phyloP scores from a whole-genome alignment of 2,888 invertebrate genomes.

The Minunthozetes semirufus region DNA sequence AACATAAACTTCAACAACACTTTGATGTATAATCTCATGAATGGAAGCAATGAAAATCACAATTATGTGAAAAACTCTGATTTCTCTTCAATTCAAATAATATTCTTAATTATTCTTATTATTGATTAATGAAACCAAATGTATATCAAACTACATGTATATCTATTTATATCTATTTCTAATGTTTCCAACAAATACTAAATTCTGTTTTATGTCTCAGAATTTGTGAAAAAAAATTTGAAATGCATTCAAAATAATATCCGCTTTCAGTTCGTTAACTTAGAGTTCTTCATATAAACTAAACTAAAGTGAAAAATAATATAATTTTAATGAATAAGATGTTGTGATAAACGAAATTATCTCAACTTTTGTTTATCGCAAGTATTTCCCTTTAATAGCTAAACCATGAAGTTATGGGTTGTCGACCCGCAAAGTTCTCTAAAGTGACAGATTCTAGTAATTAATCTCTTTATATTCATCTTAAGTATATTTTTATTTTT shows the following conservation, averaged over 20 bases:
- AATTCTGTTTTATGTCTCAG: no score
- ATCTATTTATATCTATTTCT: no score
- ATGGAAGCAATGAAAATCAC: not conserved
- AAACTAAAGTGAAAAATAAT: not conserved
- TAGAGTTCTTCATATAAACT: no score
- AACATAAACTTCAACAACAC: constrained; percentile 2
- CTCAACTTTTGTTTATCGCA: not conserved
- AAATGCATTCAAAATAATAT: no score
- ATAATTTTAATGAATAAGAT: not conserved
- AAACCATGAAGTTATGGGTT: constrained; percentile 30
- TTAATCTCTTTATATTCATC: not conserved
- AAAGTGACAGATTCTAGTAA: constrained; percentile 20
- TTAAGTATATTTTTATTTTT: not conserved
- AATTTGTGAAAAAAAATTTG: no score
- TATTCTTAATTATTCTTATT: no score
- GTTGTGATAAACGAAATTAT: not conserved
- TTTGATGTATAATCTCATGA: not conserved
- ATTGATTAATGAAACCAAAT: no score
- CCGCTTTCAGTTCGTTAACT: no score
- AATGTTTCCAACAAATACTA: no score
- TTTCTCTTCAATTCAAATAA: no score
- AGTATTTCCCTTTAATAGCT: not conserved
- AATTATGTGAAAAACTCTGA: not conserved
- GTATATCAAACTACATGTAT: no score
- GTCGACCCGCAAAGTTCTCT: constrained; percentile 24